Base-by-base conservation (phyloP, 2,797 vertebrate species). In the Hipposideros larvatus region DNA sequence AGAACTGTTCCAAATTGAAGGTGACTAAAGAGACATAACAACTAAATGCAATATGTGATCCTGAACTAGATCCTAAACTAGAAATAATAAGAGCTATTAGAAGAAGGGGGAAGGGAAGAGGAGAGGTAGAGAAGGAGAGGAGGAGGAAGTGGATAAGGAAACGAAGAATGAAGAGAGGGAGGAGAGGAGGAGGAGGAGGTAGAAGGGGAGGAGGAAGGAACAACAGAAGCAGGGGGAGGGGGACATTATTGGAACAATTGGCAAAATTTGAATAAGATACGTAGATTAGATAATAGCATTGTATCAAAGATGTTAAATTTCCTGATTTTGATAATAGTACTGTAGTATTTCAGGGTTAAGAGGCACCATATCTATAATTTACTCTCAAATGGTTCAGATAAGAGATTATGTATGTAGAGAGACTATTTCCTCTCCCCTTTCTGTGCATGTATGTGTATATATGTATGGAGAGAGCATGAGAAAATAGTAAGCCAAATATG, bases 401-500 rank as follows among this genome's bases (percentile, higher is more conserved):
- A 94, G 66, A 74, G 70, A 82, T 74, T 68, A 28, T 90, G 31
- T 65, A 26, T 61, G 16, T 53, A 68, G 26, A 79, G n/a, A 82
- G 41, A 87, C 63, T 71, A 55, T 63, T 91, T 46, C 51, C 31
- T 84, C 2, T 75, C 51, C 57, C 6, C 11, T 84, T 8, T 55
- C 7, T 22, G 31, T 28, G 11, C 6, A 31, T 10, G 31, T 16
- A 21, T 18, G 16, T 7, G 9, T 31, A 7, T 68, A 16, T 51
- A 4, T 19, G 24, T 5, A 37, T 9, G 28, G 4, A n/a, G 79
- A 51, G 34, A 55, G 16, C 37, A 16, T 9, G n/a, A 55, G 7
- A 68, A 4, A 91, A 77, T 31, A 13, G 75, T 80, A 82, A 94
- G 26, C 34, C 22, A 92, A 84, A 94, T 41, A 89, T n/a, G 31